phyloP scores from a whole-genome alignment of 1,140 invertebrate species.

The Cydia strobilella region DNA sequence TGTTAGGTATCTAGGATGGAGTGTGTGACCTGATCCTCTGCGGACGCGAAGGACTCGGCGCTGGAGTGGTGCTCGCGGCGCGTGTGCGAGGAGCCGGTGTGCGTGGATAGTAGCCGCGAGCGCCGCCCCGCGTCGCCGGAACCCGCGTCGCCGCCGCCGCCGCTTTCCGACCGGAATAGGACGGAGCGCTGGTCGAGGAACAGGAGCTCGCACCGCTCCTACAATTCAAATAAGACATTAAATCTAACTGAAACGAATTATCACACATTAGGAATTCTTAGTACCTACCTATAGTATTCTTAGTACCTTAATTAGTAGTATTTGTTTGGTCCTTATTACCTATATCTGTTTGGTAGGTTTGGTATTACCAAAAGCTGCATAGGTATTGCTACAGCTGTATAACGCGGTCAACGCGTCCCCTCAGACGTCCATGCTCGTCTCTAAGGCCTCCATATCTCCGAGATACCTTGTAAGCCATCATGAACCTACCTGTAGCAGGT shows the following conservation, averaged over 20 bases:
- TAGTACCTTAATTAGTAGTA: background rate
- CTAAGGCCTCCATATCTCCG: too few relatives aligned
- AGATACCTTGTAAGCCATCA: background rate
- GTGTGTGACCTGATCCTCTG: slow-evolving; percentile 88
- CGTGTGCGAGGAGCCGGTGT: slow-evolving; percentile 62
- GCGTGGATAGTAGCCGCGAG: slow-evolving; percentile 60
- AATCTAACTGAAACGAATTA: background rate
- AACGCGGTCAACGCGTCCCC: too few relatives aligned
- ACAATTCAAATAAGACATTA: slow-evolving; percentile 35
- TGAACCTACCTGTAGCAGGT: slow-evolving; percentile 58
- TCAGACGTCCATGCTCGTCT: too few relatives aligned
- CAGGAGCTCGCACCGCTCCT: slow-evolving; percentile 85
- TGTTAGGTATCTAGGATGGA: background rate
- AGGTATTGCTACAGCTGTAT: too few relatives aligned
- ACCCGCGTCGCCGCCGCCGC: slow-evolving; percentile 78
- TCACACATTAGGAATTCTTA: slow-evolving; percentile 21
- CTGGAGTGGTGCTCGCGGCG: slow-evolving; percentile 84
- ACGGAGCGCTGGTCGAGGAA: slow-evolving; percentile 89
- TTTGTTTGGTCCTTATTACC: too few relatives aligned
- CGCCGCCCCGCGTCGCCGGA: slow-evolving; percentile 64
- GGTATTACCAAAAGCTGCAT: too few relatives aligned
- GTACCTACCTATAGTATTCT: background rate
- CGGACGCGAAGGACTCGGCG: slow-evolving; percentile 96
- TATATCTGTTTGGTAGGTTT: too few relatives aligned
- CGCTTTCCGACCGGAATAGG: slow-evolving; percentile 89